Base-by-base conservation (phyloP, 2,797 vertebrate genomes). In the Loriculus beryllinus region DNA sequence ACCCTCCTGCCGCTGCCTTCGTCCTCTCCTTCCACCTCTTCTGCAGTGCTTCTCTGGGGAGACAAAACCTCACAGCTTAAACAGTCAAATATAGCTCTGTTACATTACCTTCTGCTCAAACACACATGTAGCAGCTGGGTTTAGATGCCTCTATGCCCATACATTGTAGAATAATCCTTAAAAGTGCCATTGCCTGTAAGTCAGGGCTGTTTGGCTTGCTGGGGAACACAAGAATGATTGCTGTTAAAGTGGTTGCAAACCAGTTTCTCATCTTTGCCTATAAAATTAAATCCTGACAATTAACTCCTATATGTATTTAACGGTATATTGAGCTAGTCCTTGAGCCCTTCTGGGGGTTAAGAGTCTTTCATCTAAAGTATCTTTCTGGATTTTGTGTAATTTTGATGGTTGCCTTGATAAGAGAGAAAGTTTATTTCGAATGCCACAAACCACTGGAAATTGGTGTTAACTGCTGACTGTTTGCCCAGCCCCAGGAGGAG, bases 31-130 rank as follows among this genome's bases (percentile, higher is more conserved):
- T 96, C 93, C 20, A 13, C 12, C 26, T 89, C 90, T 49, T 96
- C 94, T 1, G 5, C 56, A n/a, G 86, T 5, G 2, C 64, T 95
- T 95, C 82, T 97, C 98, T 98, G 43, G 95, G 94, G 77, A 97
- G 74, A 96, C 56, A 97, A 77, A 93, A 96, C 85, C 68, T 68
- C 90, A 93, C 56, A 90, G 91, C 92, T 96, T 96, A 95, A 95
- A 92, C 42, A 76, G 72, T 51, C 28, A 59, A 82, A 84, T 9
- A 3, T 5, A 6, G 22, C 72, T 95, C 74, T 63, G 39, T 26
- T 75, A 60, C 51, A 8, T 69, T 20, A 77, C 40, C 52, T 65
- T 31, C 59, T 62, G 51, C 43, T 63, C 39, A 86, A 91, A 42
- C 17, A 60, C 54, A 67, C 42, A 42, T 0, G 0, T 11, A 65